These are phyloP conservation scores for Nephrocerus scutellatus DNA, from an alignment of 2,888 invertebrate genomes.

Conservation along the genomic window DNA sequence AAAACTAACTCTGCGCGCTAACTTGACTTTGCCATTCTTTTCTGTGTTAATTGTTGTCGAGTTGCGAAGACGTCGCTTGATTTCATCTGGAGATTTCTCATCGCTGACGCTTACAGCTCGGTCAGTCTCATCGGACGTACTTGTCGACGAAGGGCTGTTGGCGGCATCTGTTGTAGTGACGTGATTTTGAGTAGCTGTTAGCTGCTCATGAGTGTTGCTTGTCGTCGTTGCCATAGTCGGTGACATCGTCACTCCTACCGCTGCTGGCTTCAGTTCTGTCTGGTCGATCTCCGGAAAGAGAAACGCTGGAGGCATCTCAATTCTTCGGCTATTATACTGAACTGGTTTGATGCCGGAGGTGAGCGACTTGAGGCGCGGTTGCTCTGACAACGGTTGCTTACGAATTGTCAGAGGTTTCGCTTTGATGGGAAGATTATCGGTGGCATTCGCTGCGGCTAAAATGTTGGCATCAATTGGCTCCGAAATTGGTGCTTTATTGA, in stretches of 20 bases:
- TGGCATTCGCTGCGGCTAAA: constrained; percentile 35
- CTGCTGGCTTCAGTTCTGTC: constrained; percentile 52
- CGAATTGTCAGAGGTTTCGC: constrained; percentile 77
- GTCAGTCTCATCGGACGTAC: constrained; percentile 39
- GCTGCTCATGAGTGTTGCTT: too few species aligned
- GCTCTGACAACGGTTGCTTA: constrained; percentile 74
- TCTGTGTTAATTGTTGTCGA: constrained; percentile 16
- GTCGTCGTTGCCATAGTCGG: too few species aligned
- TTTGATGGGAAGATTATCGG: constrained; percentile 58
- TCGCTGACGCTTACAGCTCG: constrained; percentile 25
- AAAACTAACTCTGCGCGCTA: constrained; percentile 85
- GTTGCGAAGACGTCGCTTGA: constrained; percentile 60
- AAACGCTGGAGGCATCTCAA: constrained; percentile 78
- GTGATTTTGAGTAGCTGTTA: too few species aligned
- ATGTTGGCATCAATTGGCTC: constrained; percentile 18
- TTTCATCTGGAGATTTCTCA: constrained; percentile 44
- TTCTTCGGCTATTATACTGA: constrained; percentile 56
- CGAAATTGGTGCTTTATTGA: constrained; percentile 27
- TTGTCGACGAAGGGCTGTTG: constrained; percentile 40
- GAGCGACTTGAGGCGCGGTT: constrained; percentile 64
- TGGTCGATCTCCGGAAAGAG: constrained; percentile 69
- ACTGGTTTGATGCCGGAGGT: constrained; percentile 54
- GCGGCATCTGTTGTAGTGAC: too few species aligned
- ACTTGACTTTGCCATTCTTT: constrained; percentile 62
- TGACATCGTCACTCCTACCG: too few species aligned